These are phyloP conservation scores for Saxicola maurus DNA, from an alignment of 2,797 vertebrate genomes.

Conservation along the genomic window DNA sequence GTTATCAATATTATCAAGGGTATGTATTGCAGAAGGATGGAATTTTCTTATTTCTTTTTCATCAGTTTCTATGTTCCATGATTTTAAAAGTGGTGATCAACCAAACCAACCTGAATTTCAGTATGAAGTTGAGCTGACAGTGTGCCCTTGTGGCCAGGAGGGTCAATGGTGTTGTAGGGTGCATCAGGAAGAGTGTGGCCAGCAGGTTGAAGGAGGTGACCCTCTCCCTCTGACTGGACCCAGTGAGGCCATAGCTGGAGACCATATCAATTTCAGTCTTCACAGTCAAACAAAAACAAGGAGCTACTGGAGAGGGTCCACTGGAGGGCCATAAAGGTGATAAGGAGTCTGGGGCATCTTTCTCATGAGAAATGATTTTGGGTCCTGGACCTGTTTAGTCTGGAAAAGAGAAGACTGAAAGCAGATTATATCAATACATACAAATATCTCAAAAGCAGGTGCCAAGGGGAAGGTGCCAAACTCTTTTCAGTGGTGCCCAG, in stretches of 20 bases:
- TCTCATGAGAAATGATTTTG: neutral
- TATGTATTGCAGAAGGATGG: neutral
- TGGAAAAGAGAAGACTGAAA: neutral
- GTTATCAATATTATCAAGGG: neutral
- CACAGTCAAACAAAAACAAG: neutral
- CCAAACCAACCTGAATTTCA: neutral
- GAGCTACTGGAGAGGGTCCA: neutral
- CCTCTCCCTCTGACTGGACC: neutral
- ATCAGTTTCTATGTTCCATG: neutral
- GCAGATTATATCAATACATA: fast-evolving
- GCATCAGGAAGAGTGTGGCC: neutral
- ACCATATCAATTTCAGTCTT: neutral
- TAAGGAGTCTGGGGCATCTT: neutral
- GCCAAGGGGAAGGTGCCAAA: neutral
- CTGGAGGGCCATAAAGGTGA: neutral
- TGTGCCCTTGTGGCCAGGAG: no score
- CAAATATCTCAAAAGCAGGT: neutral
- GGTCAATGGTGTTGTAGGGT: neutral
- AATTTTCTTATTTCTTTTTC: neutral
- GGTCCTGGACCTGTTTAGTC: neutral
- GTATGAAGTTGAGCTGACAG: neutral
- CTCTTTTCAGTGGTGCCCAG: neutral
- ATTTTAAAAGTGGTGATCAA: neutral
- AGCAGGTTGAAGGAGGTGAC: fast-evolving
- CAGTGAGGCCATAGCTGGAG: neutral